These are phyloP conservation scores for Limonius californicus DNA, from an alignment of 1,140 invertebrate genomes.

Conservation along the genomic window DNA sequence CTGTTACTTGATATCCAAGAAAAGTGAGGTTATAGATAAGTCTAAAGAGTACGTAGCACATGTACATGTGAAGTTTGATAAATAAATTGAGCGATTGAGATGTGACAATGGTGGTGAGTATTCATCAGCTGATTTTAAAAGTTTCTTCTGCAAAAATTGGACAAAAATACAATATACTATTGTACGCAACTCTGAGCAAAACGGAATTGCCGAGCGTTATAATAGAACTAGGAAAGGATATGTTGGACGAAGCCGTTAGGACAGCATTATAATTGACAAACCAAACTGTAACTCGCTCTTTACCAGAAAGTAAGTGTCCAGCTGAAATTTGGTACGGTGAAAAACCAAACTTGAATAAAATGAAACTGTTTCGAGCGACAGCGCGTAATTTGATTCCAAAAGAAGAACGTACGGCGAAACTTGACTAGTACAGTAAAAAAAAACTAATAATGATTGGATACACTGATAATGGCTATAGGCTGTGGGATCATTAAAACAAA, in stretches of 20 bases:
- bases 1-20: no score
- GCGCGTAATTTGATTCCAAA: constrained; percentile 24
- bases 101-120: no score
- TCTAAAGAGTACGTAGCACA: no score
- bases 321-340: constrained; percentile 27
- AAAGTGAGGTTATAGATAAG: no score
- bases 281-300: constrained; percentile 22
- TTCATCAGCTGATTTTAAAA: no score
- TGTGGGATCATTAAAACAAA: constrained; percentile 30
- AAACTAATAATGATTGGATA: constrained; percentile 32
- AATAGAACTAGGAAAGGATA: constrained; percentile 42
- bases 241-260: constrained; percentile 47
- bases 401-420: constrained; percentile 22
- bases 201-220: constrained; percentile 46
- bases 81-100: no score
- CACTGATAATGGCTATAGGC: constrained; percentile 32
- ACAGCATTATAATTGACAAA: constrained; percentile 28
- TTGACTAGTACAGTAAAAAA: constrained; percentile 25
- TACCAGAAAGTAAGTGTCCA: constrained; percentile 20
- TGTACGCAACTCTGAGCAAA: constrained; percentile 46
- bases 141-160: constrained; percentile 20
- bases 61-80: no score
- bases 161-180: constrained; percentile 37
- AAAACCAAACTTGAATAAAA: constrained; percentile 31
- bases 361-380: constrained; percentile 37